Evolutionary conservation across 1,140 invertebrate genomes (phyloP).

Genomic region (Drosophila burlai): DNA sequence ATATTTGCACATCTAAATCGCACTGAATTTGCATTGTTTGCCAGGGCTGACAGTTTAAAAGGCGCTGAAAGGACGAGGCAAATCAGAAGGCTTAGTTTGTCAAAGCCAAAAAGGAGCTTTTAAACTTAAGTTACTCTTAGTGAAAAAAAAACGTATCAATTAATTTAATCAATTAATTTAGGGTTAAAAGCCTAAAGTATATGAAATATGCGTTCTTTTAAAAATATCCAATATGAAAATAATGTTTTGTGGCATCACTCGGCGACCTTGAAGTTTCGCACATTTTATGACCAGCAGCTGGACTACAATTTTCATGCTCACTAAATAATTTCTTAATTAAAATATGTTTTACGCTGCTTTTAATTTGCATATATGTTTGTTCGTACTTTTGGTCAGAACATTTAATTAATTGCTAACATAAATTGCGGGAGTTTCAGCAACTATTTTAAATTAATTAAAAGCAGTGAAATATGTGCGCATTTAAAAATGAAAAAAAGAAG

Average conservation of each 20-base stretch:
- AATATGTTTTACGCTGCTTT: constrained; percentile 39
- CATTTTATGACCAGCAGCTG: constrained; percentile 3
- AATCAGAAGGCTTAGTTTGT: constrained; percentile 24
- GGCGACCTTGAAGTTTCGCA: constrained; percentile 14
- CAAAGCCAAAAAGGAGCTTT: neutral
- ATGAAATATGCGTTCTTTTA: too few relatives aligned
- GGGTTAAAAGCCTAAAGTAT: too few relatives aligned
- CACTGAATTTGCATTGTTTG: constrained; percentile 50
- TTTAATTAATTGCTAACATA: constrained; percentile 63
- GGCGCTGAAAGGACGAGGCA: neutral
- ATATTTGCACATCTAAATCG: constrained; percentile 58
- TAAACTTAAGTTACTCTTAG: neutral
- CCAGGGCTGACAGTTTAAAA: constrained; percentile 19
- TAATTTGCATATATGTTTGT: constrained; percentile 22
- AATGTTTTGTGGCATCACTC: neutral
- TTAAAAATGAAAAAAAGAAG: constrained; percentile 14
- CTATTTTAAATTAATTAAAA: constrained; percentile 71
- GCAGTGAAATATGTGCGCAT: constrained; percentile 48
- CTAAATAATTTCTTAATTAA: constrained; percentile 46
- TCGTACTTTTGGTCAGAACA: constrained; percentile 10
- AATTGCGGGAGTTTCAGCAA: constrained; percentile 36
- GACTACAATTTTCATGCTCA: constrained; percentile 1
- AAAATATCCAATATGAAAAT: too few relatives aligned
- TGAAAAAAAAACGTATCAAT: neutral
- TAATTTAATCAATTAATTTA: too few relatives aligned